These are phyloP conservation scores for Lota lota DNA, from an alignment of 2,113 vertebrate genomes.

Conservation along the genomic window DNA sequence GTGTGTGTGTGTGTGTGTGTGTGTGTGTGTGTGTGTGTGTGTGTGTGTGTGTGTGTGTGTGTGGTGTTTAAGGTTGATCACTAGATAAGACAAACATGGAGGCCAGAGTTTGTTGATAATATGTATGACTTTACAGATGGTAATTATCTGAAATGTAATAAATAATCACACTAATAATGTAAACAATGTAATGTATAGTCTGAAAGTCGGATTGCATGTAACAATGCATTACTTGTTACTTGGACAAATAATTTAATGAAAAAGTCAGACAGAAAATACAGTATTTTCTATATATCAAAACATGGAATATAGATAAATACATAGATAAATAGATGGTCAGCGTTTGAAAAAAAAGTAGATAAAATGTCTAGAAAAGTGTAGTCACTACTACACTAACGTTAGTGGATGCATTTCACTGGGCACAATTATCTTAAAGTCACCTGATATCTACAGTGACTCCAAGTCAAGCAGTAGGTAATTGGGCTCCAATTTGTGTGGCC, in stretches of 20 bases:
- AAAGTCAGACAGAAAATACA: too few relatives aligned
- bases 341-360: conserved; percentile 31
- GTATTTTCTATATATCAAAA: too few relatives aligned
- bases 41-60: background rate
- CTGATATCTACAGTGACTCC: conserved; percentile 50
- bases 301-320: too few relatives aligned
- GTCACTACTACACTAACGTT: conserved; percentile 28
- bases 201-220: too few relatives aligned
- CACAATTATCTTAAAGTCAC: conserved; percentile 55
- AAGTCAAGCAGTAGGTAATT: conserved; percentile 69
- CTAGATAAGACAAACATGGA: too few relatives aligned
- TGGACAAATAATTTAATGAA: too few relatives aligned
- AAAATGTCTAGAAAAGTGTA: conserved; percentile 37
- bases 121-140: too few relatives aligned
- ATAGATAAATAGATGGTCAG: background rate
- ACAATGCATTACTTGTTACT: too few relatives aligned
- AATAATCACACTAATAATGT: too few relatives aligned
- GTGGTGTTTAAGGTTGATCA: background rate
- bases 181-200: too few relatives aligned
- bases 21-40: background rate
- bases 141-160: too few relatives aligned
- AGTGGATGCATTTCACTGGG: conserved; percentile 58
- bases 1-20: conserved; percentile 4
- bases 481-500: conserved; percentile 70
- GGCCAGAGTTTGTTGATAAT: too few relatives aligned